These are phyloP conservation scores for Agelas oroides DNA, from an alignment of 37 sponge, comb jelly and placozoan genomes.

Conservation along the genomic window DNA sequence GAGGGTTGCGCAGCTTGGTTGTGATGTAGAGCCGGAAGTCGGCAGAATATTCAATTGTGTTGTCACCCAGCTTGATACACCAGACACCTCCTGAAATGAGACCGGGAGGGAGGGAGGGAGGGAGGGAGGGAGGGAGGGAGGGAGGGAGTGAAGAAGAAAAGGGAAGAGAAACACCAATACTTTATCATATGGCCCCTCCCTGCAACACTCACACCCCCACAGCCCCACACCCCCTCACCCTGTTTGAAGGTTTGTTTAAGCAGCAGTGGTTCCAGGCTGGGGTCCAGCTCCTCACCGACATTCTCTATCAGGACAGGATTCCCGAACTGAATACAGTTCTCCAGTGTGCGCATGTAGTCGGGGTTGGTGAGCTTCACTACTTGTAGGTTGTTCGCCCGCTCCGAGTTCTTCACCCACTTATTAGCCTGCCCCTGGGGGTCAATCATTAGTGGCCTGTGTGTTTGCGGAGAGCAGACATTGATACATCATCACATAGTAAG, in stretches of 20 bases:
- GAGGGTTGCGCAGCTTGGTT: constrained; percentile 98
- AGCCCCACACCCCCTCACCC: constrained; percentile 45
- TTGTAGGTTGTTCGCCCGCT: constrained; percentile 86
- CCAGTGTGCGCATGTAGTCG: constrained; percentile 97
- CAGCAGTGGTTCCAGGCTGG: constrained; percentile 96
- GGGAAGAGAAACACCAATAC: no score
- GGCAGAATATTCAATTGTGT: constrained; percentile 93
- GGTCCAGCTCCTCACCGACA: constrained; percentile 99
- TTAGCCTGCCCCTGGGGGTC: constrained; percentile 99
- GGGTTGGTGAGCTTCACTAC: constrained; percentile 95
- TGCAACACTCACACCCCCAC: no score
- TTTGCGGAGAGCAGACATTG: not conserved
- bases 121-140: constrained; percentile 3
- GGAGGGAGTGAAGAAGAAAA: not conserved
- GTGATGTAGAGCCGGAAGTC: constrained; percentile 98
- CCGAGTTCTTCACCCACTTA: constrained; percentile 98
- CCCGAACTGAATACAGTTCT: constrained; percentile 99
- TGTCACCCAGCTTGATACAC: constrained; percentile 98
- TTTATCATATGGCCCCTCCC: no score
- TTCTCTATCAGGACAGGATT: constrained; percentile 97
- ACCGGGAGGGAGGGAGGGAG: constrained; percentile 9
- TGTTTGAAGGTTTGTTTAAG: constrained; percentile 99
- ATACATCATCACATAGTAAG: no score
- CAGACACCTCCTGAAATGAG: constrained; percentile 74
- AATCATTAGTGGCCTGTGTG: constrained; percentile 95